A percentile compares a stretch with the other conserved stretches of the same genome.
phyloP scores from a whole-genome alignment of 2,797 vertebrate species.

The Coreius guichenoti region DNA sequence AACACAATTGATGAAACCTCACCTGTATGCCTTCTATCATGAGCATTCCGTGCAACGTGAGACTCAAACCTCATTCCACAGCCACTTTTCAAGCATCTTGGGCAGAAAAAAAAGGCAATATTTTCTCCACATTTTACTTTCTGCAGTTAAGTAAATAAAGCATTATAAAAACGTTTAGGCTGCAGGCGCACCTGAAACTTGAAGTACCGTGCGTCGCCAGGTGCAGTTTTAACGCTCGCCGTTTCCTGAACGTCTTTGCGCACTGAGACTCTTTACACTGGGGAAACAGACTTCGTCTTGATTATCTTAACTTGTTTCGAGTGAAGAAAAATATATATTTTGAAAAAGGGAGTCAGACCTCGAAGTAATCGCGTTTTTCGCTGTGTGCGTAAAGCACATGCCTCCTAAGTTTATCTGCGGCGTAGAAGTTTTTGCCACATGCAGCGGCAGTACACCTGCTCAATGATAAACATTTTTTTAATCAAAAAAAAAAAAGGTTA shows the following conservation, averaged over 20 bases:
- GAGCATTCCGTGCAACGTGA: conserved; percentile 71
- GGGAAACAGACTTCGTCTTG: neutral
- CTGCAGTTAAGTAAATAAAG: neutral
- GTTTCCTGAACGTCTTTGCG: conserved; percentile 76
- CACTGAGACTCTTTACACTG: conserved; percentile 78
- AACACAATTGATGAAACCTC: neutral
- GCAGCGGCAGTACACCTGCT: conserved; percentile 68
- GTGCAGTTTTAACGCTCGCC: conserved; percentile 73
- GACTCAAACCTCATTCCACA: conserved; percentile 73
- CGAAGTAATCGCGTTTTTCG: conserved; percentile 69
- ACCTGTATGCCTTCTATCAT: conserved; percentile 80
- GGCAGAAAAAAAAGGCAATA: neutral
- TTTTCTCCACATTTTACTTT: neutral
- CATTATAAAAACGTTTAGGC: neutral
- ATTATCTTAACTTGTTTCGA: neutral
- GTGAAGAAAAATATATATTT: neutral
- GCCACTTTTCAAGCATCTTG: conserved; percentile 73
- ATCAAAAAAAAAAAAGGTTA: neutral
- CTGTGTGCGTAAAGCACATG: conserved; percentile 70
- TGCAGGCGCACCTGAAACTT: conserved; percentile 72
- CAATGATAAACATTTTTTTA: neutral
- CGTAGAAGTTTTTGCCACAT: conserved; percentile 68
- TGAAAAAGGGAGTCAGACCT: conserved; percentile 66
- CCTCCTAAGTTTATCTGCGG: conserved; percentile 64
- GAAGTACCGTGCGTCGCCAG: conserved; percentile 65